Percentiles rank a stretch among this genome's conserved stretches.
These are phyloP conservation scores for Aromia moschata DNA, from an alignment of 2,888 invertebrate genomes.

Conservation along the genomic window DNA sequence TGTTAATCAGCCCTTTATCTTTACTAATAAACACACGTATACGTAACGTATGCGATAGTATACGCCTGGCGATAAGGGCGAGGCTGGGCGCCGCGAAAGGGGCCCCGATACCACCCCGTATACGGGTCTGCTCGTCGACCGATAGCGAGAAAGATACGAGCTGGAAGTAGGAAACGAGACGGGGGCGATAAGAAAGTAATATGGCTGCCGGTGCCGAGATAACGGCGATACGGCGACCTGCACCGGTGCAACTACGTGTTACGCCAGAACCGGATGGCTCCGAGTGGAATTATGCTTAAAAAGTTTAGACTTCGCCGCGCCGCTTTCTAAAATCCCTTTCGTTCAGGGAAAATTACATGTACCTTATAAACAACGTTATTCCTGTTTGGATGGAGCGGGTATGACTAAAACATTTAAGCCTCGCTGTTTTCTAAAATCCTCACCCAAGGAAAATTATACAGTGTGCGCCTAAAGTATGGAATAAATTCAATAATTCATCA, in stretches of 20 bases:
- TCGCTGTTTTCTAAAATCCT: too few relatives aligned
- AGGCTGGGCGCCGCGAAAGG: conserved; percentile 36
- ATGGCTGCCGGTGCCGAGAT: conserved; percentile 61
- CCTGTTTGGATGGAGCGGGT: too few relatives aligned
- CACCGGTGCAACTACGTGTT: conserved; percentile 43
- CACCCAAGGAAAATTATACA: too few relatives aligned
- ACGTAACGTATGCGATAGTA: conserved; percentile 39
- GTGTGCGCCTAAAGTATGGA: too few relatives aligned
- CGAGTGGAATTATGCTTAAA: too few relatives aligned
- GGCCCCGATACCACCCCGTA: conserved; percentile 33
- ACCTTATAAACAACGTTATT: too few relatives aligned
- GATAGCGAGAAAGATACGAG: conserved; percentile 62
- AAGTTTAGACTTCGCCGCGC: too few relatives aligned
- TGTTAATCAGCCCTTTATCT: conserved; percentile 40
- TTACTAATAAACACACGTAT: conserved; percentile 42
- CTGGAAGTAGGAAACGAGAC: conserved; percentile 62
- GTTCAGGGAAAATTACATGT: too few relatives aligned
- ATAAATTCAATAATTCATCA: too few relatives aligned
- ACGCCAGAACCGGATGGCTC: conserved; percentile 16
- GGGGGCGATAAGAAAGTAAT: conserved; percentile 62
- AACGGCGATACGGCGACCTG: conserved; percentile 59
- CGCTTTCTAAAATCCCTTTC: too few relatives aligned
- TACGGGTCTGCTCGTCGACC: conserved; percentile 57
- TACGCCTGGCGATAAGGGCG: conserved; percentile 28
- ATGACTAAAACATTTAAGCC: too few relatives aligned